These are phyloP conservation scores for Cryptoprocta ferox DNA, from an alignment of 2,797 vertebrate genomes.

Conservation along the genomic window DNA sequence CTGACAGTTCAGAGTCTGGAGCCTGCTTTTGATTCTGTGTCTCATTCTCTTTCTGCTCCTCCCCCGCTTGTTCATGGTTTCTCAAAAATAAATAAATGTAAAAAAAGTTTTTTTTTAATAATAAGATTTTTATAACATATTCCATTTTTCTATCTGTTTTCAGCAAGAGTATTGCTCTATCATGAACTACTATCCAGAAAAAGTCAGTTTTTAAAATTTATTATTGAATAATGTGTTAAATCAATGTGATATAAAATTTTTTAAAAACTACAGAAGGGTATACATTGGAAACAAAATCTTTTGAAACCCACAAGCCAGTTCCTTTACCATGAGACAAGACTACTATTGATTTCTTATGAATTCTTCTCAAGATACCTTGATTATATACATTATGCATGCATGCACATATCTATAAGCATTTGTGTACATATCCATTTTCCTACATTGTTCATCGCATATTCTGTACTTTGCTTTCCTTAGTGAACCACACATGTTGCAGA, in stretches of 20 bases:
- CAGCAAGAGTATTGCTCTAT: not conserved
- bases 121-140: not conserved
- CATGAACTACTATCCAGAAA: not conserved
- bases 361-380: not conserved
- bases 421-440: not conserved
- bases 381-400: not conserved
- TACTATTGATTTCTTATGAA: not conserved
- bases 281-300: not conserved
- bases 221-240: slow-evolving; percentile 6
- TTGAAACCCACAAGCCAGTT: not conserved
- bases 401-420: too few relatives aligned
- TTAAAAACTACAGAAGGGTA: not conserved
- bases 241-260: not conserved
- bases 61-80: too few relatives aligned
- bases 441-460: not conserved
- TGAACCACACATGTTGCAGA: not conserved
- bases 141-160: not conserved
- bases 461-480: not conserved
- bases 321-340: not conserved
- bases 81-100: too few relatives aligned
- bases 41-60: too few relatives aligned
- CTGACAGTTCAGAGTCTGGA: too few relatives aligned
- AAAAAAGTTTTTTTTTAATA: too few relatives aligned
- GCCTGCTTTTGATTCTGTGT: too few relatives aligned
- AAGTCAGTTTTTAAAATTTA: not conserved